Evolutionary conservation across 2,797 vertebrate species (phyloP), one percentile per base, ranked within the genome.

Genomic region (Ptychadena robeensis): DNA sequence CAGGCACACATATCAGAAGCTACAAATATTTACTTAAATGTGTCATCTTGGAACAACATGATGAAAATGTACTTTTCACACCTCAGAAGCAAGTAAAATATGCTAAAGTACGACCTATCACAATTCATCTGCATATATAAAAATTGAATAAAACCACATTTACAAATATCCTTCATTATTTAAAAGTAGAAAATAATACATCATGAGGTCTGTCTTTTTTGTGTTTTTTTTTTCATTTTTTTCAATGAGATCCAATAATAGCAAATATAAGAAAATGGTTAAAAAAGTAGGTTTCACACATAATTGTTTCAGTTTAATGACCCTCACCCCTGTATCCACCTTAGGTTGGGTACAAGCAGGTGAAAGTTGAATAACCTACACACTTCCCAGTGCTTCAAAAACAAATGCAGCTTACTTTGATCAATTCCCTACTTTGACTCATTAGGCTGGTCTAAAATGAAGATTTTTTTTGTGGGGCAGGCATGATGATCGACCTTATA

Each of bases 131-230:
- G 80, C 66, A 64, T 68, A 82, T 74, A 82, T 57, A 82, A 85
- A 85, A 85, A 80, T 80, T 69, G 66, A 80, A 80, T 64, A 63
- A 80, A 85, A 81, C 83, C 83, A 85, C 83, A 85, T 80, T 85
- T 85, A 85, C 83, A 85, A 85, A 85, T 85, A 85, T 81, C 83
- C 83, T 85, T 85, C 83, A 80, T 85, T 85, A 69, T 85, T 85
- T 85, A 85, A 85, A 85, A 85, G 83, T 85, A 85, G 72, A 85
- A 85, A 85, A 85, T 85, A 85, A 85, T 85, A 85, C 78, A 85
- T 71, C 61, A 68, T 70, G 63, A 57, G 68, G 28, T 61, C 59
- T 61, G 59, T 61, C n/a, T 61, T 61, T 61, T 59, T 70, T 63
- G n/a, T n/a, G 27, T 61, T 82, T 82, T 61, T 34, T 71, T 74